phyloP scores from a whole-genome alignment of 2,113 vertebrate genomes.

The Seriola aureovittata region DNA sequence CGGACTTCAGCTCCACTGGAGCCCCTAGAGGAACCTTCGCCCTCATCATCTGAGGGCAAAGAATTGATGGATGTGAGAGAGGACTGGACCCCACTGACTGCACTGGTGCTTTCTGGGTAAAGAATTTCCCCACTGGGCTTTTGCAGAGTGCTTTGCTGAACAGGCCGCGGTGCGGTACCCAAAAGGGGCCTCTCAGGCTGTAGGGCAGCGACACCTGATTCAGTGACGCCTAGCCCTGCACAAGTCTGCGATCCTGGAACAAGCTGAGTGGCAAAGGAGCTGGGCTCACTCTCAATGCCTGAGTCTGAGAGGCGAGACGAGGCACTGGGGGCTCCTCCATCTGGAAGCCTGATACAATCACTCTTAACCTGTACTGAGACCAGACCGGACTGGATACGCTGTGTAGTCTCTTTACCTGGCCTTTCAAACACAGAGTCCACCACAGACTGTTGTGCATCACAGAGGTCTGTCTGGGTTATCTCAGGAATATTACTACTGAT shows the following conservation, averaged over 20 bases:
- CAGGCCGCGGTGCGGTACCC: constrained; percentile 83
- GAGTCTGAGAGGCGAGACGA: constrained; percentile 97
- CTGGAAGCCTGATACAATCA: constrained; percentile 87
- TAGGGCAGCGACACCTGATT: constrained; percentile 73
- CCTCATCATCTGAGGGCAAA: constrained; percentile 95
- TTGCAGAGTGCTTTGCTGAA: constrained; percentile 85
- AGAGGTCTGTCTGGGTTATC: constrained; percentile 66
- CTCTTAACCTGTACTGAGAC: constrained; percentile 77
- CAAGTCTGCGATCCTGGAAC: constrained; percentile 83
- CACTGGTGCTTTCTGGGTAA: constrained; percentile 91
- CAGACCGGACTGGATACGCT: constrained; percentile 34
- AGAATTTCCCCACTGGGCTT: constrained; percentile 86
- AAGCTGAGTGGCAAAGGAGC: constrained; percentile 91
- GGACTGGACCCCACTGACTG: constrained; percentile 94
- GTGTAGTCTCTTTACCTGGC: constrained; percentile 43
- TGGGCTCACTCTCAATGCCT: constrained; percentile 96
- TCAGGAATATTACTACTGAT: constrained; percentile 57
- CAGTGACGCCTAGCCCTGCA: constrained; percentile 72
- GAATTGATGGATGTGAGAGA: constrained; percentile 99
- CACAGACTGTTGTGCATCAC: constrained; percentile 56
- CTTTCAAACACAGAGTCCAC: constrained; percentile 63
- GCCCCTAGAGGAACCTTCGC: constrained; percentile 88
- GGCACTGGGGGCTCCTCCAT: constrained; percentile 82
- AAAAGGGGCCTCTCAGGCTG: constrained; percentile 84
- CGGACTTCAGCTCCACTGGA: constrained; percentile 82